These are phyloP conservation scores for Ceratitis capitata DNA, from an alignment of 1,140 invertebrate genomes.

Conservation along the genomic window DNA sequence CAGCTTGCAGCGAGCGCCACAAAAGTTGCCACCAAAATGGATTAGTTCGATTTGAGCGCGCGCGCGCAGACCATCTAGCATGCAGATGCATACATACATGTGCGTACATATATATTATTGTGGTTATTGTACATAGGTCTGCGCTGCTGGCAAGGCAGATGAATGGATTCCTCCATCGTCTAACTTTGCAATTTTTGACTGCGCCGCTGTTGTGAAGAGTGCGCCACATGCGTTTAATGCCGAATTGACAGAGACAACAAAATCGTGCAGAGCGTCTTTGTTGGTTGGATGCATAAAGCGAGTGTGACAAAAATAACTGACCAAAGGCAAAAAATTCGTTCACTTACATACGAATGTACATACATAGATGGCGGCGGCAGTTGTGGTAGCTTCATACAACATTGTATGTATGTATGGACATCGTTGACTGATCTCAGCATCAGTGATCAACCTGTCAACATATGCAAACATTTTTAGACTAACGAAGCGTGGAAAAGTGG, in stretches of 20 bases:
- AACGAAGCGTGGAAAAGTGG: neutral
- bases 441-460: conserved; percentile 32
- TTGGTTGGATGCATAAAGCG: conserved; percentile 1
- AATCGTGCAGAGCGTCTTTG: conserved; percentile 22
- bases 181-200: neutral
- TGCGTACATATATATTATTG: neutral
- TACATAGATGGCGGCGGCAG: neutral
- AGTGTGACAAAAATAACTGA: conserved; percentile 25
- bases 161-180: neutral
- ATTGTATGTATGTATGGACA: neutral
- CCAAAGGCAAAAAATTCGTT: neutral
- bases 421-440: conserved; percentile 20
- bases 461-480: conserved; percentile 22
- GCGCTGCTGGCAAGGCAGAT: neutral
- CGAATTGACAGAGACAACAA: conserved; percentile 33
- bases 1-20: neutral
- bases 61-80: neutral
- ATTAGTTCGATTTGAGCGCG: neutral
- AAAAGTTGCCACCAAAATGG: conserved; percentile 11
- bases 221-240: conserved; percentile 32
- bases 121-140: neutral
- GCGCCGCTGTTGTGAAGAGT: conserved; percentile 1
- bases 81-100: neutral
- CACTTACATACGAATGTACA: neutral
- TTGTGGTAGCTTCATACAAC: neutral